Evolutionary conservation across 2,113 vertebrate species (phyloP), one percentile per base, ranked within the genome.

Genomic region (Macroglossus sobrinus): DNA sequence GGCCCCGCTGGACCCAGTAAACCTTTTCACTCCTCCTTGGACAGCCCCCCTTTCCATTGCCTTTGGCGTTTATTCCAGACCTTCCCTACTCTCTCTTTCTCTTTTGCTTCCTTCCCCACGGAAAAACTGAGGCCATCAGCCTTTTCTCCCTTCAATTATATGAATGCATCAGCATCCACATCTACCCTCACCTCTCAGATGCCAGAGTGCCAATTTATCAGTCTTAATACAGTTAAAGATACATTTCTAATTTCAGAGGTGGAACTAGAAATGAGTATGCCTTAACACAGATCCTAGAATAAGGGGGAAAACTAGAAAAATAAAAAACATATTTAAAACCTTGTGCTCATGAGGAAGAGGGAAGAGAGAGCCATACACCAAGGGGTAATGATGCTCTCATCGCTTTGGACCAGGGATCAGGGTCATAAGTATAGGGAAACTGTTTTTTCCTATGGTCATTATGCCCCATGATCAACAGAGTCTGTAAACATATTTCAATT

Each of bases 321-420:
- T 16, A 50, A 50, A 50, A 50, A 50, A 50, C 50, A 24, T 40
- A 24, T 35, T 55, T 63, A 78, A 53, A 72, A 35, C 28, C 19
- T 35, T 21, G 40, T 45, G 30, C 11, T 38, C 13, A 6, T n/a
- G 16, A 69, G n/a, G 63, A 63, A 12, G 84, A 21, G 4, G 55
- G 6, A 66, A 50, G 53, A 35, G 28, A 80, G 16, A 22, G 9
- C 11, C 1, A 7, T 28, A 13, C 6, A 2, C 9, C 0, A 2
- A 7, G 53, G 50, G 38, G 64, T 50, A 28, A 50, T 10, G 30
- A 63, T 3, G 8, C 3, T 40, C 40, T 13, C 15, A 5, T 71
- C 4, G 43, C 59, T 89, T 18, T 61, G 75, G 57, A 30, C 13
- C 8, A 0, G 16, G 22, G n/a, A 12, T 33, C 4, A 33, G 45